Percentiles rank a stretch among this genome's conserved stretches.
Conservation (phyloP, 2,113 vertebrate species). For the Nestor notabilis region DNA sequence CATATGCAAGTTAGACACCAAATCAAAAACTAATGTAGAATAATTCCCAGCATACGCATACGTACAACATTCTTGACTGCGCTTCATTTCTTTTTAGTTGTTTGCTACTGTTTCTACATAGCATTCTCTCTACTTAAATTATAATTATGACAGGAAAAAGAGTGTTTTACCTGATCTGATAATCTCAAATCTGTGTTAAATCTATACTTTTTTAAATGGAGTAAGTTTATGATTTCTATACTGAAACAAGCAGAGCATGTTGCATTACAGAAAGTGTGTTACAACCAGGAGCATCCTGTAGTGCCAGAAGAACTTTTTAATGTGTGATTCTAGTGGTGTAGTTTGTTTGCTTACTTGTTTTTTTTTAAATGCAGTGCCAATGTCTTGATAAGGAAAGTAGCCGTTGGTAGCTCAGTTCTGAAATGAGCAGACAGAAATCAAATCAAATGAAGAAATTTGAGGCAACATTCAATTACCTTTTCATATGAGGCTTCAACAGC, state of each 20-base stretch:
- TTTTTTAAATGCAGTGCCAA: background rate
- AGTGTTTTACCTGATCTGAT: background rate
- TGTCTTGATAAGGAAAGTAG: background rate
- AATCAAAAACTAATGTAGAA: background rate
- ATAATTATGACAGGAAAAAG: background rate
- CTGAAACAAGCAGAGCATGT: background rate
- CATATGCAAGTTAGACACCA: background rate
- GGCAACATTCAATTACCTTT: conserved; percentile 68
- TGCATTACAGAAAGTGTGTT: background rate
- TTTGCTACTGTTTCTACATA: background rate
- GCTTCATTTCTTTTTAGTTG: background rate
- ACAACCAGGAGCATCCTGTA: background rate
- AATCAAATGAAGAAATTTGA: background rate
- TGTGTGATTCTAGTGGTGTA: background rate
- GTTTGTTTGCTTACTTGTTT: background rate
- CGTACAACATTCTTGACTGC: background rate
- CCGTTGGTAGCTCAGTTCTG: background rate
- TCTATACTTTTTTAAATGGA: background rate
- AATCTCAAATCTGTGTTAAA: background rate
- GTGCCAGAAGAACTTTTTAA: background rate
- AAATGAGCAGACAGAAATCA: background rate
- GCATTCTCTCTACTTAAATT: background rate
- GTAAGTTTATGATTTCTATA: background rate
- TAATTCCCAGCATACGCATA: background rate
- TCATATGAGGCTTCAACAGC: conserved; percentile 82